Evolutionary conservation across 2,888 invertebrate species (phyloP).

Genomic region (Metellina segmentata): DNA sequence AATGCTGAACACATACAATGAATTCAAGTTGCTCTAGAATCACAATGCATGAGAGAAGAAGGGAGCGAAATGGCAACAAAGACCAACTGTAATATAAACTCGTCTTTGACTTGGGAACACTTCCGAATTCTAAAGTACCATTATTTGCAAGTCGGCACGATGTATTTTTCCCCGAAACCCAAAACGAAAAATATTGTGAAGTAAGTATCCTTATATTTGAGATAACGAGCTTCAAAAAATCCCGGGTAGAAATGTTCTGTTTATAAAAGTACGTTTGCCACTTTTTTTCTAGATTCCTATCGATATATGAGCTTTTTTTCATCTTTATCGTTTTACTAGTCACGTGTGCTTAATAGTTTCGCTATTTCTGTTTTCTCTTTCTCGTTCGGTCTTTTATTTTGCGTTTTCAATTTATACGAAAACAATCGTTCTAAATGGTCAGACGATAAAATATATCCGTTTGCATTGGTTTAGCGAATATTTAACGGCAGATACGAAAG

Average conservation of each 20-base stretch:
- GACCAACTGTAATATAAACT: slow-evolving; percentile 4
- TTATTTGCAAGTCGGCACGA: slow-evolving; percentile 47
- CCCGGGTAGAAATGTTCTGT: background rate
- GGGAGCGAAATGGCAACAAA: slow-evolving; percentile 7
- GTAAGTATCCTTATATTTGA: slow-evolving; percentile 17
- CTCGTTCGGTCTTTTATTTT: too few species aligned
- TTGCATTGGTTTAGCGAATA: too few species aligned
- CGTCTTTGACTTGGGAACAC: slow-evolving; percentile 14
- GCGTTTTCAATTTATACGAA: too few species aligned
- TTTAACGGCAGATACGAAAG: too few species aligned
- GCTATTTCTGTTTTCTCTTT: too few species aligned
- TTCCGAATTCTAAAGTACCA: slow-evolving; percentile 41
- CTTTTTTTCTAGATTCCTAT: background rate
- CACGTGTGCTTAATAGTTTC: too few species aligned
- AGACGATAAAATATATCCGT: too few species aligned
- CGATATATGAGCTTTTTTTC: too few species aligned
- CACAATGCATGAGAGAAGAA: slow-evolving; percentile 8
- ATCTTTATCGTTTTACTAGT: too few species aligned
- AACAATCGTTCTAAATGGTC: too few species aligned
- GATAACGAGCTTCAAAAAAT: slow-evolving; percentile 16
- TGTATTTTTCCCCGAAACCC: background rate
- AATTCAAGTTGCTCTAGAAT: background rate
- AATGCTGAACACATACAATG: slow-evolving; percentile 15
- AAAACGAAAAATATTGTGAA: slow-evolving; percentile 14
- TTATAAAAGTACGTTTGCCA: background rate